Percentiles rank a stretch among this genome's conserved stretches.
Evolutionary conservation across 2,797 vertebrate genomes (phyloP).

Genomic region (Peromyscus melanophrys): DNA sequence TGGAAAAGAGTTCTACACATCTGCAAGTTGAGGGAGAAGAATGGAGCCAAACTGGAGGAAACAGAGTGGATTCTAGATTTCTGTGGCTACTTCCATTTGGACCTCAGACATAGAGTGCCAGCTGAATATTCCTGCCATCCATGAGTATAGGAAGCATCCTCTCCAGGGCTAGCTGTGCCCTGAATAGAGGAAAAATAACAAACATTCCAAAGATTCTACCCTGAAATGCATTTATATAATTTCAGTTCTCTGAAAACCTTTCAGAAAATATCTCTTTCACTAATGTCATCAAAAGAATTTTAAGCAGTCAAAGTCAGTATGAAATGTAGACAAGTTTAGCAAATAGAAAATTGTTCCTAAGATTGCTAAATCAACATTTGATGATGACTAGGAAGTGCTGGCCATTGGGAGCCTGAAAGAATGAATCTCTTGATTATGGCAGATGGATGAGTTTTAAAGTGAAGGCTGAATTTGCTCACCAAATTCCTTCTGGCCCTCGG

Average conservation of each 20-base stretch:
- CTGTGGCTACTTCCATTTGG: neutral
- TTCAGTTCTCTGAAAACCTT: slow-evolving; percentile 22
- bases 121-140: neutral
- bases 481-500: slow-evolving; percentile 16
- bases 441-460: neutral
- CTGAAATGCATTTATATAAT: neutral
- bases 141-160: neutral
- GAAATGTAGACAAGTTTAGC: neutral
- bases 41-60: neutral
- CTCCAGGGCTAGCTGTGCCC: neutral
- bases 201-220: neutral
- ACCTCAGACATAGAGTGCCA: neutral
- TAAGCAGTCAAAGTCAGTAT: neutral
- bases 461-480: neutral
- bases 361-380: neutral
- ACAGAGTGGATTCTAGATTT: neutral
- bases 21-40: neutral
- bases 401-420: neutral
- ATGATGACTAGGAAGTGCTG: neutral
- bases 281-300: slow-evolving; percentile 33
- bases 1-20: neutral
- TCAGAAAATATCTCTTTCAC: neutral
- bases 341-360: neutral
- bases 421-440: neutral
- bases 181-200: neutral